Percentiles rank a stretch among this genome's conserved stretches.
Conservation (phyloP, 2,113 vertebrate genomes). For the Nerophis ophidion region DNA sequence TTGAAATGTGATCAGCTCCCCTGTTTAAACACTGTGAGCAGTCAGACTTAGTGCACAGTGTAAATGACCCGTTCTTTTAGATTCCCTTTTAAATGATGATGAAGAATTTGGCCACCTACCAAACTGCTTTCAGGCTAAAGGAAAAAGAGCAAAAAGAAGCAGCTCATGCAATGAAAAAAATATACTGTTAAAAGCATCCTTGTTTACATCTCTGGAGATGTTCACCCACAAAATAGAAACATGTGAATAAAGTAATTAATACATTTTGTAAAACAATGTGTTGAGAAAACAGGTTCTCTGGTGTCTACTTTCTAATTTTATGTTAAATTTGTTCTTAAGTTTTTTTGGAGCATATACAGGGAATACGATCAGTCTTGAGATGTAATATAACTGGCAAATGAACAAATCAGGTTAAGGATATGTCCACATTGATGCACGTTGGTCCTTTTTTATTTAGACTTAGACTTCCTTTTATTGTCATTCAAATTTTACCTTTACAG, state of each 20-base stretch:
- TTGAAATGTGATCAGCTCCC: background rate
- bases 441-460: too few relatives aligned
- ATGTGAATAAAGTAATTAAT: background rate
- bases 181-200: background rate
- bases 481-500: too few relatives aligned
- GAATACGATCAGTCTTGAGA: too few relatives aligned
- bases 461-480: too few relatives aligned
- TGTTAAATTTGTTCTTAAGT: too few relatives aligned
- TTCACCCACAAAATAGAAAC: too few relatives aligned
- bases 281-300: background rate
- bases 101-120: conserved; percentile 14
- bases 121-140: conserved; percentile 6
- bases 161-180: background rate
- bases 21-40: background rate
- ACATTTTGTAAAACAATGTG: background rate
- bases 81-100: conserved; percentile 16
- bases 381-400: too few relatives aligned
- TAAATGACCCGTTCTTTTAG: conserved; percentile 12
- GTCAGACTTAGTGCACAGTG: background rate
- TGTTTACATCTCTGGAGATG: background rate
- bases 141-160: conserved; percentile 1
- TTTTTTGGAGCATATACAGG: too few relatives aligned
- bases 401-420: too few relatives aligned
- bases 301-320: background rate
- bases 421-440: too few relatives aligned